These are phyloP conservation scores for Nineta flava DNA, from an alignment of 2,888 invertebrate species.

Conservation along the genomic window DNA sequence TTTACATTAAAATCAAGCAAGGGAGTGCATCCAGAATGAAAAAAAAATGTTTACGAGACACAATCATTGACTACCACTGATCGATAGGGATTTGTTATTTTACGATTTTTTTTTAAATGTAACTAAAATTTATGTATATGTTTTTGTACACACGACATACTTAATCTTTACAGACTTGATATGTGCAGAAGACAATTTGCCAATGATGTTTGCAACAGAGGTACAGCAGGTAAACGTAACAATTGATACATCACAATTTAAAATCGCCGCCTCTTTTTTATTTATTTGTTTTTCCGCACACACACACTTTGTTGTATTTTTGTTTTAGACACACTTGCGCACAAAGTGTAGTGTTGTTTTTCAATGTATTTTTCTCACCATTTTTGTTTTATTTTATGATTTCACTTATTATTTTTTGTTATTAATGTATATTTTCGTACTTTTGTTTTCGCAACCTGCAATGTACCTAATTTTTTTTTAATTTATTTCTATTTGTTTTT, in stretches of 20 bases:
- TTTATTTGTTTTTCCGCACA: background rate
- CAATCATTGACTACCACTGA: too few species aligned
- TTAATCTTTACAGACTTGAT: conserved; percentile 75
- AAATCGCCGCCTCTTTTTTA: background rate
- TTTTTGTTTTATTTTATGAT: conserved; percentile 1
- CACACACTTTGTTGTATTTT: conserved; percentile 2
- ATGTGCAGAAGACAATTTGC: conserved; percentile 94
- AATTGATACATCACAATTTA: conserved; percentile 1
- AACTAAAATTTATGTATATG: too few species aligned
- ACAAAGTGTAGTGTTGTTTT: background rate
- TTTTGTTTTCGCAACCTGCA: conserved; percentile 1
- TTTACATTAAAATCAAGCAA: too few species aligned
- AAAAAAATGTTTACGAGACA: too few species aligned
- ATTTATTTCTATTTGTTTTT: background rate
- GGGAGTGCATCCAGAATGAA: too few species aligned
- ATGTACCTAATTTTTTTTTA: background rate
- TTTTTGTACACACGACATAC: too few species aligned
- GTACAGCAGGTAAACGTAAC: conserved; percentile 80
- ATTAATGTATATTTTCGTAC: background rate
- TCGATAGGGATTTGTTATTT: too few species aligned
- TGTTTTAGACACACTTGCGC: background rate
- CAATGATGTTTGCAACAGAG: conserved; percentile 92
- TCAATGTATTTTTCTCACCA: background rate
- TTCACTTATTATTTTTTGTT: conserved; percentile 3
- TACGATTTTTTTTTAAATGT: too few species aligned